Conservation (phyloP, 53 echinoderm and acorn worm genomes). For the Antedon mediterranea region DNA sequence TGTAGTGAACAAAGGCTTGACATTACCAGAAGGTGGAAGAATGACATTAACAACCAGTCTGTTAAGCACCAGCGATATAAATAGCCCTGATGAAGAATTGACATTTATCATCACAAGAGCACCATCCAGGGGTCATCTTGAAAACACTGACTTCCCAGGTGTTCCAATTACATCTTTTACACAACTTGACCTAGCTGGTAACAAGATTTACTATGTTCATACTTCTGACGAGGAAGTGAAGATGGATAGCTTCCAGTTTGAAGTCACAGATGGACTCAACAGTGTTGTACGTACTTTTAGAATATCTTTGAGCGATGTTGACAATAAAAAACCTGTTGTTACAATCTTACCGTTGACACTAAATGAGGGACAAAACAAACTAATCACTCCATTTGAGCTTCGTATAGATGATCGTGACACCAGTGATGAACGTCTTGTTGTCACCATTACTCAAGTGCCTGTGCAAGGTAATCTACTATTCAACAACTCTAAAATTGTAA, state of each 20-base stretch:
- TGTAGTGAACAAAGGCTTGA: constrained; percentile 87
- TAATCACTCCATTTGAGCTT: constrained; percentile 96
- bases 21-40: constrained; percentile 84
- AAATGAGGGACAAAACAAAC: constrained; percentile 83
- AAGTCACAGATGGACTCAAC: constrained; percentile 97
- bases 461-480: constrained; percentile 80
- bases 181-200: constrained; percentile 92
- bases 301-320: constrained; percentile 73
- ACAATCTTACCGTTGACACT: constrained; percentile 39
- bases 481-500: constrained; percentile 69
- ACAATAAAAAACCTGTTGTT: constrained; percentile 94
- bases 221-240: constrained; percentile 83
- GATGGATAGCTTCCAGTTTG: constrained; percentile 98
- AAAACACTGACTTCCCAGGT: constrained; percentile 91
- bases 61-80: constrained; percentile 86
- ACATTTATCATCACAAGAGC: constrained; percentile 74
- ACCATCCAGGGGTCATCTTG: constrained; percentile 84
- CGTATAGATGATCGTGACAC: constrained; percentile 83
- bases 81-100: constrained; percentile 95
- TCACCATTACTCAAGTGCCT: constrained; percentile 94
- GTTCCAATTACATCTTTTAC: constrained; percentile 86
- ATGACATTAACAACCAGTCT: constrained; percentile 79
- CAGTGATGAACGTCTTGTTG: constrained; percentile 43
- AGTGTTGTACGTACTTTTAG: constrained; percentile 93
- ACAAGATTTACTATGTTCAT: constrained; percentile 96